phyloP scores from a whole-genome alignment of 2,797 vertebrate species.

The Chaetodon trifasciatus region DNA sequence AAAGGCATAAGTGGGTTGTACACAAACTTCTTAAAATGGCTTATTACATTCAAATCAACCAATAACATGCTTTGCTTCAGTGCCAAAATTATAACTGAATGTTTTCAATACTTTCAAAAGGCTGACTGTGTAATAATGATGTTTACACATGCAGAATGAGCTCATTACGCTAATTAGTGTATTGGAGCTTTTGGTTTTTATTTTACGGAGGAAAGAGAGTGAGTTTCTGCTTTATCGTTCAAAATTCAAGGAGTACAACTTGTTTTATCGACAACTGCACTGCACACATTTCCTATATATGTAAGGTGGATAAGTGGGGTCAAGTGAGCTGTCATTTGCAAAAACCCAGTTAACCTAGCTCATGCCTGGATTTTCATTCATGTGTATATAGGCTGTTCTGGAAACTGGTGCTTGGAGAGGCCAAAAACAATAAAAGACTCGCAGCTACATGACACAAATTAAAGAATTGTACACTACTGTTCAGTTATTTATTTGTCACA shows the following conservation, averaged over 20 bases:
- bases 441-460: no score
- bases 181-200: not conserved
- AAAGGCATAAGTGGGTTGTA: not conserved
- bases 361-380: no score
- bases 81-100: not conserved
- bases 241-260: not conserved
- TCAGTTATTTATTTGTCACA: no score
- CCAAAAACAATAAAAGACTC: no score
- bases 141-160: constrained; percentile 4
- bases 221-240: not conserved
- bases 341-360: no score
- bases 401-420: no score
- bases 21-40: not conserved
- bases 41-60: not conserved
- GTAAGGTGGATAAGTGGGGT: no score
- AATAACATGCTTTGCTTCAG: not conserved
- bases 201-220: not conserved
- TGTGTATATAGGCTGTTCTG: no score
- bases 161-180: constrained; percentile 6
- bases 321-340: no score
- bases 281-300: not conserved
- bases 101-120: not conserved
- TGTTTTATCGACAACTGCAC: not conserved
- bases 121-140: not conserved
- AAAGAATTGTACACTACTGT: no score